Conservation (phyloP, 30 jellyfish, hydroid and myxozoan genomes). For the Phacellophora camtschatica region DNA sequence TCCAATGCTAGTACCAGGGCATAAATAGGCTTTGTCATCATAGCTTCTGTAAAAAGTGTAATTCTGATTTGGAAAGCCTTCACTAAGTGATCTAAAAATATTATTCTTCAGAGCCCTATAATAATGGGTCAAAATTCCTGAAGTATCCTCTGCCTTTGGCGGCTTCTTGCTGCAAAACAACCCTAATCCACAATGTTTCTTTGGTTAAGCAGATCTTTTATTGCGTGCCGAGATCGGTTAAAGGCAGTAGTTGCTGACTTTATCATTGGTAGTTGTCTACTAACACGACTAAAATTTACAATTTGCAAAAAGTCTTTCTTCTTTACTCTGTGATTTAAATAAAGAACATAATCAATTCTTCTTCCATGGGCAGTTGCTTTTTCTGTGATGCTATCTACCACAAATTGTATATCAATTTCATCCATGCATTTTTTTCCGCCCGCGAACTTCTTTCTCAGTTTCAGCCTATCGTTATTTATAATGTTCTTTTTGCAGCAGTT, state of each 20-base stretch:
- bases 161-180: constrained; percentile 42
- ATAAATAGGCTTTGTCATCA: constrained; percentile 29
- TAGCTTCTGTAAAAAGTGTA: neutral
- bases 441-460: constrained; percentile 30
- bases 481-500: neutral
- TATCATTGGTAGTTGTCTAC: constrained; percentile 1
- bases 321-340: constrained; percentile 31
- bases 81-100: neutral
- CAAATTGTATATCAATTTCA: constrained; percentile 19
- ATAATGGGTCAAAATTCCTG: constrained; percentile 23
- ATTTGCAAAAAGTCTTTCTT: constrained; percentile 15
- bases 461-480: neutral
- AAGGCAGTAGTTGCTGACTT: constrained; percentile 38
- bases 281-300: constrained; percentile 14
- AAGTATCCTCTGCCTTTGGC: constrained; percentile 38
- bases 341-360: constrained; percentile 15
- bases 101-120: constrained; percentile 45
- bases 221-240: constrained; percentile 17
- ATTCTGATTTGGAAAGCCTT: neutral
- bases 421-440: constrained; percentile 50
- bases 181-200: constrained; percentile 20
- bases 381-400: constrained; percentile 18
- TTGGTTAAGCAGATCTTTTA: constrained; percentile 28
- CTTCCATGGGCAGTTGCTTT: constrained; percentile 67
- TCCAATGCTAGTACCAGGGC: constrained; percentile 50